These are phyloP conservation scores for Hymenopus coronatus DNA, from an alignment of 2,888 invertebrate genomes.

Conservation along the genomic window DNA sequence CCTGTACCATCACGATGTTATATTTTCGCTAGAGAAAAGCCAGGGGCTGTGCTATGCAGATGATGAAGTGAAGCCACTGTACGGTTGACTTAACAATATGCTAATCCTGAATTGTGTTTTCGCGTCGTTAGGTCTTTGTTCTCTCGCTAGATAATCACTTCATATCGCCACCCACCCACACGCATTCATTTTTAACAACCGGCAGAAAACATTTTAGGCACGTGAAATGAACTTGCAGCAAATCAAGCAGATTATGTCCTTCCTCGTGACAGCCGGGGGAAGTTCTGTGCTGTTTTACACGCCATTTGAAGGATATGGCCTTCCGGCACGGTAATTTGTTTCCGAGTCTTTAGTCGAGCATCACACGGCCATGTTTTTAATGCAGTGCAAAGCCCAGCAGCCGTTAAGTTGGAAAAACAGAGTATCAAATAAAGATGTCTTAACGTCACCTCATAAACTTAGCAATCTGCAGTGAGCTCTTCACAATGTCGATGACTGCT, in stretches of 20 bases:
- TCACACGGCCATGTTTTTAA: background rate
- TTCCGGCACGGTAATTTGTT: background rate
- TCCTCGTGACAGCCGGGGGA: background rate
- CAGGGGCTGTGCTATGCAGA: conserved; percentile 18
- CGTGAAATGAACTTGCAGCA: background rate
- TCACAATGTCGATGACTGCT: background rate
- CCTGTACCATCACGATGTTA: background rate
- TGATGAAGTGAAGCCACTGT: conserved; percentile 1
- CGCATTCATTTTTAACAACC: background rate
- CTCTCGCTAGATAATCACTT: conserved; percentile 5
- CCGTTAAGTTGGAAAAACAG: background rate
- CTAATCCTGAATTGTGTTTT: conserved; percentile 25
- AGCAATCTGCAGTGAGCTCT: background rate
- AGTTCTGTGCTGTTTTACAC: background rate
- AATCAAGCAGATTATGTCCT: background rate
- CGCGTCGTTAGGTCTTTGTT: conserved; percentile 22
- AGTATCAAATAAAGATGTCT: background rate
- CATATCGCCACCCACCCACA: background rate
- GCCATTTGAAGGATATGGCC: background rate
- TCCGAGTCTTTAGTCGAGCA: background rate
- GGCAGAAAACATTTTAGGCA: background rate
- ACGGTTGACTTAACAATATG: conserved; percentile 29
- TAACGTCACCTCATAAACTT: background rate
- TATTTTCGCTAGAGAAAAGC: background rate
- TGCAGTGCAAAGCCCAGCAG: background rate